These are phyloP conservation scores for Lampropteryx suffumata DNA, from an alignment of 2,888 invertebrate genomes.

Conservation along the genomic window DNA sequence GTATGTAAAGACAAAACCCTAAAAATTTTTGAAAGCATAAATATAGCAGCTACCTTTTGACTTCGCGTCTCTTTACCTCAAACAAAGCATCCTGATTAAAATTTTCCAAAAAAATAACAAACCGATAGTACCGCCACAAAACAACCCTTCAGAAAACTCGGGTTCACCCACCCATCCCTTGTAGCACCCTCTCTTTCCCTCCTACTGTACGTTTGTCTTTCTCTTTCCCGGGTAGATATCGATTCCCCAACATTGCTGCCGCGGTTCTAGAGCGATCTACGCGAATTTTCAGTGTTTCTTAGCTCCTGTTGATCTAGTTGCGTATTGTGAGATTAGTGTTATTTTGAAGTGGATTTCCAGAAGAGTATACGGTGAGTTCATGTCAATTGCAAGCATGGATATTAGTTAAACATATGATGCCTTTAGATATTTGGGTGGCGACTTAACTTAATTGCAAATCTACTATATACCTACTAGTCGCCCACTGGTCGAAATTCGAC, in stretches of 20 bases:
- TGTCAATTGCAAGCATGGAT: too few species aligned
- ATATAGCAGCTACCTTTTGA: too few species aligned
- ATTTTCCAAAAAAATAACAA: neutral
- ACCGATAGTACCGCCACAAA: conserved; percentile 27
- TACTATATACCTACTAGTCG: too few species aligned
- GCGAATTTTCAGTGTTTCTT: neutral
- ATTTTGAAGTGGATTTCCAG: conserved; percentile 5
- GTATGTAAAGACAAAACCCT: too few species aligned
- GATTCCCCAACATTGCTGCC: conserved; percentile 6
- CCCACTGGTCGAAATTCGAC: too few species aligned
- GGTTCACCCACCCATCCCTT: conserved; percentile 19
- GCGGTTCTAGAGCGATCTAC: neutral
- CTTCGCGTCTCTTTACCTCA: too few species aligned
- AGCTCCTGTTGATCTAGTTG: conserved; percentile 14
- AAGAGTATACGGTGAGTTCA: conserved; percentile 3
- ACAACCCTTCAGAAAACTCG: conserved; percentile 30
- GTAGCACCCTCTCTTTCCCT: conserved; percentile 27
- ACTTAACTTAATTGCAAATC: too few species aligned
- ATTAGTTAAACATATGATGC: too few species aligned
- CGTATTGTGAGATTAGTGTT: neutral
- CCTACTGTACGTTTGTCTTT: conserved; percentile 1
- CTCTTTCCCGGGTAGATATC: conserved; percentile 20
- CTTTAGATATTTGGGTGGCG: too few species aligned
- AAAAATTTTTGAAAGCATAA: too few species aligned
- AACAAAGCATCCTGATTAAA: too few species aligned